These are phyloP conservation scores for Odontophorus gujanensis DNA, from an alignment of 2,113 vertebrate genomes.

Conservation along the genomic window DNA sequence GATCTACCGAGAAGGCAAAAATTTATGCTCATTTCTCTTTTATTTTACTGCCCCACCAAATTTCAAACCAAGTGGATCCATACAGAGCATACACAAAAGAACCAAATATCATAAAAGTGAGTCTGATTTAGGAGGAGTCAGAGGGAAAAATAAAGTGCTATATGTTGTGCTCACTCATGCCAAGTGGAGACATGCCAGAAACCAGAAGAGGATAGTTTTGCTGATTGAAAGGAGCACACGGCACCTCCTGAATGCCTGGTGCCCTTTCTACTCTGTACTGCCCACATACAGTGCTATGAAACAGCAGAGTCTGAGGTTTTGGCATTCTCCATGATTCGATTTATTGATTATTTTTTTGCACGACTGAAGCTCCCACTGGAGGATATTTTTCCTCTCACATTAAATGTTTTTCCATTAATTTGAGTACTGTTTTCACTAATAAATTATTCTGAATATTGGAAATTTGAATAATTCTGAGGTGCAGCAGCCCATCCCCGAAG, in stretches of 20 bases:
- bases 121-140: slow-evolving; percentile 45
- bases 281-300: not conserved
- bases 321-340: not conserved
- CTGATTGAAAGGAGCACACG: not conserved
- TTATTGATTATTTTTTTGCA: not conserved
- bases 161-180: not conserved
- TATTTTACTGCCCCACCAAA: not conserved
- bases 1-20: slow-evolving; percentile 10
- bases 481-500: slow-evolving; percentile 1
- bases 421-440: not conserved
- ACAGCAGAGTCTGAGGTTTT: not conserved
- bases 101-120: not conserved
- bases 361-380: not conserved
- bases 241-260: not conserved
- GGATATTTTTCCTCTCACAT: not conserved
- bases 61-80: not conserved
- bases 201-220: not conserved
- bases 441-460: slow-evolving; percentile 22
- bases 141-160: slow-evolving; percentile 38
- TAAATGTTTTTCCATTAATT: not conserved
- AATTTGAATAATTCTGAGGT: slow-evolving; percentile 39
- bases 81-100: not conserved
- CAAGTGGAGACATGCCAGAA: not conserved
- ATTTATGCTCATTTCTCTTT: slow-evolving; percentile 24
- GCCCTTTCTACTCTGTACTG: not conserved